Percentiles rank a stretch among this genome's conserved stretches.
Conservation (phyloP, 2,797 vertebrate species). For the Rallus crepitans region DNA sequence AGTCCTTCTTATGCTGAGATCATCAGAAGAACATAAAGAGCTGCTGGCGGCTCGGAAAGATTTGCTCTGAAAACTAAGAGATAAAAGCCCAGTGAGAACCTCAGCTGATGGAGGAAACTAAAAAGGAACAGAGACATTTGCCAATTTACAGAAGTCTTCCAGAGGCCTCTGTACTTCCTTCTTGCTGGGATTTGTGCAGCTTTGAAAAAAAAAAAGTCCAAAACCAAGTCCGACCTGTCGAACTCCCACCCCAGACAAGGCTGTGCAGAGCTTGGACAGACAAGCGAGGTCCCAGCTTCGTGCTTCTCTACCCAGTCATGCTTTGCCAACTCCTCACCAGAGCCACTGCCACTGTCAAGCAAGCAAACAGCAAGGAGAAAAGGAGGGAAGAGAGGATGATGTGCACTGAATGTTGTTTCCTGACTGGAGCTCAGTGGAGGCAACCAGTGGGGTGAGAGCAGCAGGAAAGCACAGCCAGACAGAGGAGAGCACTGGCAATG, state of each 20-base stretch:
- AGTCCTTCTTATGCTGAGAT: background rate
- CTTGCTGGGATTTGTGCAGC: background rate
- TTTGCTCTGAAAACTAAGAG: background rate
- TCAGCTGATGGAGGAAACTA: background rate
- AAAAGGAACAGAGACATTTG: background rate
- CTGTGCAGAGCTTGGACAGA: background rate
- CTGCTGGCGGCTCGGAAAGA: background rate
- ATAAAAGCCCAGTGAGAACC: background rate
- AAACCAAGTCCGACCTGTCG: background rate
- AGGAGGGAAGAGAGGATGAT: background rate
- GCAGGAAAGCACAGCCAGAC: background rate
- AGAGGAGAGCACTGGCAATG: background rate
- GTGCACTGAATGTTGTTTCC: background rate
- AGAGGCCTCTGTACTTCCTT: background rate
- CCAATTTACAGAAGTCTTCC: background rate
- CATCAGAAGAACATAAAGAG: background rate
- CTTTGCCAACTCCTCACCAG: background rate
- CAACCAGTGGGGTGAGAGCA: background rate
- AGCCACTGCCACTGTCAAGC: fast-evolving
- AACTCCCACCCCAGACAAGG: background rate
- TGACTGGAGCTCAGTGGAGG: background rate
- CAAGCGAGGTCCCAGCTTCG: background rate
- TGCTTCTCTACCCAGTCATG: fast-evolving
- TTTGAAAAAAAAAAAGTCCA: background rate
- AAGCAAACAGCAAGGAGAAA: background rate